Percentiles rank a stretch among this genome's conserved stretches.
Evolutionary conservation across 2,797 vertebrate species (phyloP).

Genomic region (Orientallactaga sibirica): DNA sequence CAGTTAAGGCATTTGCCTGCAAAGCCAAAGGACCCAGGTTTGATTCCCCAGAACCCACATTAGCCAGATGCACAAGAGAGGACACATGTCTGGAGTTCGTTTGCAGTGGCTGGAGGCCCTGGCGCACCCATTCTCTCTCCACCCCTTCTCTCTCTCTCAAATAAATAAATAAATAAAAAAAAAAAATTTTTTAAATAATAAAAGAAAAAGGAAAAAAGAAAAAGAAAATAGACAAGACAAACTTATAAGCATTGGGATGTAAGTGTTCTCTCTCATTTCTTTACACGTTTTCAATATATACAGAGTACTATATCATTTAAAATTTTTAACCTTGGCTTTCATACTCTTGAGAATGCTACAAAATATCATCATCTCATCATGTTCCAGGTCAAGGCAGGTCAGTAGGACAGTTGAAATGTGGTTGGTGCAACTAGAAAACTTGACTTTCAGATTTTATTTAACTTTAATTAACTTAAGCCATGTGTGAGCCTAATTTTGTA

Average conservation of each 20-base stretch:
- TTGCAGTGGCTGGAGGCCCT: no score
- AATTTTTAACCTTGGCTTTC: not conserved
- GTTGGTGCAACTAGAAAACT: not conserved
- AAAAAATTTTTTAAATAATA: no score
- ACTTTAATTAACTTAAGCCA: conserved; percentile 15
- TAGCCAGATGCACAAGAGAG: no score
- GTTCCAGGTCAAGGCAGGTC: not conserved
- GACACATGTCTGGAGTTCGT: no score
- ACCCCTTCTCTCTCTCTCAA: no score
- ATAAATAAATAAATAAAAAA: no score
- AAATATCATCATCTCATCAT: not conserved
- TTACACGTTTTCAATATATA: not conserved
- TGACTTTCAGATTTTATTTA: not conserved
- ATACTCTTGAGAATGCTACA: not conserved
- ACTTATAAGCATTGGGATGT: not conserved
- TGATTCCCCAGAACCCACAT: no score
- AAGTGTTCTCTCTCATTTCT: not conserved
- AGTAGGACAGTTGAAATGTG: not conserved
- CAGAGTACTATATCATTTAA: conserved; percentile 11
- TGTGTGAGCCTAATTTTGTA: not conserved
- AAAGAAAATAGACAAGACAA: not conserved
- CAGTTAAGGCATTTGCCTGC: no score
- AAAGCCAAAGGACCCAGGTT: no score
- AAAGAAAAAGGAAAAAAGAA: no score
- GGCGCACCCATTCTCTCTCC: no score